phyloP scores from a whole-genome alignment of 2,113 vertebrate genomes.

The Ophiodon elongatus region DNA sequence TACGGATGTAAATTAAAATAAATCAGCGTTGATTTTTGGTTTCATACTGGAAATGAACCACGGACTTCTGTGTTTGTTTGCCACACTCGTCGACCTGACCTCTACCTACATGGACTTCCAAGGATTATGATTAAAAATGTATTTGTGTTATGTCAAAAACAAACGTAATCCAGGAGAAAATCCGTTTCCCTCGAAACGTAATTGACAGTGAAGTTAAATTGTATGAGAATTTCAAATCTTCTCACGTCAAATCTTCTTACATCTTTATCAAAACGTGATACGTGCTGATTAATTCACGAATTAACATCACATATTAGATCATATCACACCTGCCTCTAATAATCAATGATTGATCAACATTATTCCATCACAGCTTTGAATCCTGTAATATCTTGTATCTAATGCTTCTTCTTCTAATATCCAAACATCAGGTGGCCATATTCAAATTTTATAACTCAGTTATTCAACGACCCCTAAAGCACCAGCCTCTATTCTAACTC shows the following conservation, averaged over 20 bases:
- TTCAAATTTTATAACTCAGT: not conserved
- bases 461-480: not conserved
- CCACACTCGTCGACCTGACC: not conserved
- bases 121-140: not conserved
- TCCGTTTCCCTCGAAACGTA: not conserved
- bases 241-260: no score
- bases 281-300: not conserved
- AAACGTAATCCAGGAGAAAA: not conserved
- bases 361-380: not conserved
- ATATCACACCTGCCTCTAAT: not conserved
- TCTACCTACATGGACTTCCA: not conserved
- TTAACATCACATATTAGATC: not conserved
- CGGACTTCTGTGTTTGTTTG: not conserved
- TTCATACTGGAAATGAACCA: not conserved
- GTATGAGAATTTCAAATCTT: not conserved
- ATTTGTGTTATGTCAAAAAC: not conserved
- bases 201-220: not conserved
- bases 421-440: not conserved
- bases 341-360: slow-evolving; percentile 5
- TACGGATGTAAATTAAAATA: no score
- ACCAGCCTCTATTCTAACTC: slow-evolving; percentile 16
- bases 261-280: not conserved
- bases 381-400: not conserved
- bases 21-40: not conserved
- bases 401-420: not conserved